These are phyloP conservation scores for Sipunculus nudus DNA, from an alignment of 2,888 invertebrate species.

Conservation along the genomic window DNA sequence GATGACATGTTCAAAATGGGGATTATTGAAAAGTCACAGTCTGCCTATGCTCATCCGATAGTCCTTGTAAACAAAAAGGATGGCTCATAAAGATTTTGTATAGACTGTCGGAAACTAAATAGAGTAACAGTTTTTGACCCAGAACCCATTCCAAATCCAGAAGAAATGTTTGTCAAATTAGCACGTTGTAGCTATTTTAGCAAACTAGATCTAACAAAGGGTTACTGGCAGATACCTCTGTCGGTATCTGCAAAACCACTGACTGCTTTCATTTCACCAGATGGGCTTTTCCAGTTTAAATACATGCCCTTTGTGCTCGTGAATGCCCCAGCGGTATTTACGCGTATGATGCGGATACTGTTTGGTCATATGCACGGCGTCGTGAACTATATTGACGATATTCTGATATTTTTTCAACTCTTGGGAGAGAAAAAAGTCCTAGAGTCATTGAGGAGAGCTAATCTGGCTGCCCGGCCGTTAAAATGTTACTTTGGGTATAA, in stretches of 20 bases:
- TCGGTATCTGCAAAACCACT: neutral
- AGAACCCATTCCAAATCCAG: neutral
- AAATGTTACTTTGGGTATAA: too few relatives aligned
- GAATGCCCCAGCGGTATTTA: neutral
- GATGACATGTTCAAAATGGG: slow-evolving; percentile 1
- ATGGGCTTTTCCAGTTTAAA: slow-evolving; percentile 2
- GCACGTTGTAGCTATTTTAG: neutral
- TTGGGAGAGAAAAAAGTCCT: too few relatives aligned
- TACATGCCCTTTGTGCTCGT: slow-evolving; percentile 5
- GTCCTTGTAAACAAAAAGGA: slow-evolving; percentile 1
- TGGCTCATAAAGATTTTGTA: neutral
- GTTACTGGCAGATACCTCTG: slow-evolving; percentile 5
- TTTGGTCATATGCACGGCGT: too few relatives aligned
- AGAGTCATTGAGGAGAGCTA: too few relatives aligned
- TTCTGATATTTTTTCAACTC: too few relatives aligned
- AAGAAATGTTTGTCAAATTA: neutral
- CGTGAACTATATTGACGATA: too few relatives aligned
- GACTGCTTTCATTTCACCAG: slow-evolving; percentile 5
- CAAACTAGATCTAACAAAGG: slow-evolving; percentile 2
- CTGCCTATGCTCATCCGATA: slow-evolving; percentile 1
- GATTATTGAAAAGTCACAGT: slow-evolving; percentile 1
- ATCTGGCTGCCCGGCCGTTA: too few relatives aligned
- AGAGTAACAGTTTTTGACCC: slow-evolving; percentile 3
- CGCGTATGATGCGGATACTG: too few relatives aligned
- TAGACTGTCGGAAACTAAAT: neutral